A percentile compares a stretch with the other conserved stretches of the same genome.
Evolutionary conservation across 2,888 invertebrate species (phyloP).

Genomic region (Beris morrisii): DNA sequence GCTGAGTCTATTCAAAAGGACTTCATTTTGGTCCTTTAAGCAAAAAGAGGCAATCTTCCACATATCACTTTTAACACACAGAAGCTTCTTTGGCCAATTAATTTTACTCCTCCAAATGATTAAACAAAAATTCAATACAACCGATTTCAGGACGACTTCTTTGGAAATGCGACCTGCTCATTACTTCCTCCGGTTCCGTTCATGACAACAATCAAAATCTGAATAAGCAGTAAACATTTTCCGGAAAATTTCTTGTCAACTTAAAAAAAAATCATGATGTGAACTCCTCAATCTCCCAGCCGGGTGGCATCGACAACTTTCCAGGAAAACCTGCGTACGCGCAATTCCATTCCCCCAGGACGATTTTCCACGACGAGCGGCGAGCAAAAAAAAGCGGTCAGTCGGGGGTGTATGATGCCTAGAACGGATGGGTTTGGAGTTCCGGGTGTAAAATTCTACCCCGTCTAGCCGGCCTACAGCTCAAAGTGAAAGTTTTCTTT

Average conservation of each 20-base stretch:
- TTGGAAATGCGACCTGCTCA: too few relatives aligned
- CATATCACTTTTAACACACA: too few relatives aligned
- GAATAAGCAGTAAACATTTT: slow-evolving; percentile 8
- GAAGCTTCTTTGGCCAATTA: too few relatives aligned
- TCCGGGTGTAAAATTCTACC: slow-evolving; percentile 4
- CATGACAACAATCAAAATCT: neutral
- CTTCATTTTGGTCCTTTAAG: too few relatives aligned
- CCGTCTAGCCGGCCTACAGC: slow-evolving; percentile 23
- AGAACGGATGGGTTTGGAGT: neutral
- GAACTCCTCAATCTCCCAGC: neutral
- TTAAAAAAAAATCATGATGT: neutral
- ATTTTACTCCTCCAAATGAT: too few relatives aligned
- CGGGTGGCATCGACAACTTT: neutral
- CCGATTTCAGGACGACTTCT: too few relatives aligned
- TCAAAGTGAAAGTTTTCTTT: slow-evolving; percentile 18
- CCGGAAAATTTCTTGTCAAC: slow-evolving; percentile 15
- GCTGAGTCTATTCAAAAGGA: too few relatives aligned
- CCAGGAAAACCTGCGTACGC: slow-evolving; percentile 23
- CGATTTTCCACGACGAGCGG: neutral
- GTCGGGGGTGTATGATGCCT: neutral
- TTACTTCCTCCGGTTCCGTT: too few relatives aligned
- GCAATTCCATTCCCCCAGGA: neutral
- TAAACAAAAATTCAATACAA: too few relatives aligned
- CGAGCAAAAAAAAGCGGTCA: neutral
- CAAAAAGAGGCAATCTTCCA: too few relatives aligned